Evolutionary conservation across 2,797 vertebrate genomes (phyloP), one percentile per base, ranked within the genome.

Genomic region (Taeniopygia guttata): DNA sequence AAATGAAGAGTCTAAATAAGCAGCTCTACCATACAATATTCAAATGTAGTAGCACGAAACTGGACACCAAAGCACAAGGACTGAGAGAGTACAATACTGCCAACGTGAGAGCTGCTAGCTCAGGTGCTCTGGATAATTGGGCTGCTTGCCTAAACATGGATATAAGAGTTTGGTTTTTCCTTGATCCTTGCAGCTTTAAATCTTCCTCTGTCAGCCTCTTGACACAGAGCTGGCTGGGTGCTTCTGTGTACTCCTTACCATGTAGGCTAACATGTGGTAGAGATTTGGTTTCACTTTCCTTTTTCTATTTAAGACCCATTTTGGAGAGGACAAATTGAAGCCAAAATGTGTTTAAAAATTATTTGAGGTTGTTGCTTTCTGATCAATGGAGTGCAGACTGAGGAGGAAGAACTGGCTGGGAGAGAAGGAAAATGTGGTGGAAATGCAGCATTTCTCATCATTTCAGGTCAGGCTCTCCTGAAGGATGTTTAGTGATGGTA

Each of bases 201-300:
- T 66, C 32, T 87, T 82, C 32, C 5, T 83, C 23, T 51, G 40
- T 63, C 36, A 76, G 26, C 45, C 49, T 56, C 30, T 13, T 36
- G 29, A 30, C 0, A 2, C 0, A 0, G 48, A 70, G 32, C 42
- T 60, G 69, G 49, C n/a, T 27, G 19, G 23, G 30, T 51, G 22
- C 20, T 45, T 49, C 40, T 52, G 23, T 10, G 21, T 29, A 6
- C 36, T 2, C 4, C n/a, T 73, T 49, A 30, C 42, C 5, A 4
- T 1, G 4, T 18, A 14, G 45, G 22, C 14, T 16, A 14, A 9
- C 0, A n/a, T n/a, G 1, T n/a, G 23, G 14, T 5, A 30, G 16
- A 16, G 43, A 21, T 75, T 63, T 69, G 7, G 29, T 67, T 83
- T 63, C 38, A 13, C 32, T 81, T 90, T 48, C 6, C 2, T 75